Base-by-base conservation (phyloP, 2,888 invertebrate species). In the Hyles lineata region DNA sequence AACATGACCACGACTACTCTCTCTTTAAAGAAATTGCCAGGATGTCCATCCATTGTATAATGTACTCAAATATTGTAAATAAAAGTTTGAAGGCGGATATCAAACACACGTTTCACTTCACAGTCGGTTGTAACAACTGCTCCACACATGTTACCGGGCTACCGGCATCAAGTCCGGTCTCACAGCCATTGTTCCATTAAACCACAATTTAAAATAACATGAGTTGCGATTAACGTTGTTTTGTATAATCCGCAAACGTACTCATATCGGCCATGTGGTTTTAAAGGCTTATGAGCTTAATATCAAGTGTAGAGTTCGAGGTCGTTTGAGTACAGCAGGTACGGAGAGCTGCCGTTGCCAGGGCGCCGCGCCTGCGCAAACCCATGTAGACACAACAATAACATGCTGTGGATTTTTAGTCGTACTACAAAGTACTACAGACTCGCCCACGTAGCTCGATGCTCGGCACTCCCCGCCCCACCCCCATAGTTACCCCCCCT, bases 381-480 rank as follows among this genome's bases (percentile, higher is more conserved):
- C 79, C 83, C 78, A 82, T 88, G 90, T 92, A 91, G 91, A 92
- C 94, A 93, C 90, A 92, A 92, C 90, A 92, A 92, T 88, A 92
- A 87, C 89, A 90, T 87, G 88, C 85, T 87, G 89, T 90, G 83
- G 87, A 85, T 85, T 88, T 83, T 86, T 86, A 87, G 83, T 81
- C 89, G 90, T 93, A 94, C 94, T 92, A 93, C 89, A 86, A 89
- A 86, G 92, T 92, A 94, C 94, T 94, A 94, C 94, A 94, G 94
- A 94, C 94, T 92, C 94, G 94, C 94, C 94, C 93, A 94, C 94
- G 93, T 89, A 85, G 55, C 55, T 55, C 55, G 55, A 55, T 55
- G 83, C 85, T 76, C 79, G 83, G 82, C 80, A 82, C 83, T 81
- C 78, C 85, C 78, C 80, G 73, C 74, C 32, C 76, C 80, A 76